These are phyloP conservation scores for Scatophagus argus DNA, from an alignment of 2,113 vertebrate genomes.

Conservation along the genomic window DNA sequence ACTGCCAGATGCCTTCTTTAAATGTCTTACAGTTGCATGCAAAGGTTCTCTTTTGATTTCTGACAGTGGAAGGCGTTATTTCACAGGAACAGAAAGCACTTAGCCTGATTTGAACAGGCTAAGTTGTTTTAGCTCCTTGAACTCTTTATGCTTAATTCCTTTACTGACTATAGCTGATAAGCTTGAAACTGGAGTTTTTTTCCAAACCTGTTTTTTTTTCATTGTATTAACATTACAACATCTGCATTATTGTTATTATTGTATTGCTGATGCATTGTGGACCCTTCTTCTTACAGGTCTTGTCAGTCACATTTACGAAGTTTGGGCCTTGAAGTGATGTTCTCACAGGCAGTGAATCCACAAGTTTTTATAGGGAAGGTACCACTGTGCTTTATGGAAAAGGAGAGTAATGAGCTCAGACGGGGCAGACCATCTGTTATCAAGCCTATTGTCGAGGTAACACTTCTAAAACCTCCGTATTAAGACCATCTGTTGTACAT, in stretches of 20 bases:
- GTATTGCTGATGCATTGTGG: not conserved
- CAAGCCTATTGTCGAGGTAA: conserved; percentile 91
- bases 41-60: not conserved
- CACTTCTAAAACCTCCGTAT: not conserved
- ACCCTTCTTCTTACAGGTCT: conserved; percentile 82
- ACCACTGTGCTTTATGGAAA: conserved; percentile 93
- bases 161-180: not conserved
- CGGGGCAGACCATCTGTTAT: conserved; percentile 89
- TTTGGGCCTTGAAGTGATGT: conserved; percentile 89
- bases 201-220: not conserved
- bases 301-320: conserved; percentile 86
- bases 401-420: conserved; percentile 91
- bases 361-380: conserved; percentile 88
- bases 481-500: not conserved
- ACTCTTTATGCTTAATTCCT: not conserved
- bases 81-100: not conserved
- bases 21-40: not conserved
- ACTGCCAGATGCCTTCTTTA: not conserved
- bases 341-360: conserved; percentile 81
- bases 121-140: not conserved
- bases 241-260: not conserved
- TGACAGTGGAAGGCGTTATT: not conserved
- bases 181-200: too few relatives aligned
- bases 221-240: not conserved
- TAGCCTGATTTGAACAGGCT: not conserved